These are phyloP conservation scores for Dolichomitus sp. DNA, from an alignment of 2,888 invertebrate genomes.

Conservation along the genomic window DNA sequence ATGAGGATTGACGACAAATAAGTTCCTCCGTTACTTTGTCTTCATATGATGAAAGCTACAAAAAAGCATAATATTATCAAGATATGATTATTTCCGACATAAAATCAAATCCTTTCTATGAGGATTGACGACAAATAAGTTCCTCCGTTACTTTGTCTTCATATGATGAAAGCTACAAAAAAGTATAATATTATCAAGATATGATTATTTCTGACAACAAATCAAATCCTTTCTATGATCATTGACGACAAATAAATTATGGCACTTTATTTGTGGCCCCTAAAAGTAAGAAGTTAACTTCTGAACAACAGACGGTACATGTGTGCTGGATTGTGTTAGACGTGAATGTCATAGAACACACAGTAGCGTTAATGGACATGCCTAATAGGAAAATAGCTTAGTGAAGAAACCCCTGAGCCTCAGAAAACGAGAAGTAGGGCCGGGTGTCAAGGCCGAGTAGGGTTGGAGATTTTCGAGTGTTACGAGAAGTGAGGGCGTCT, in stretches of 20 bases:
- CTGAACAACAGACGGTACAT: not conserved
- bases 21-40: no score
- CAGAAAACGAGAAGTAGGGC: slow-evolving; percentile 40
- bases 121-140: no score
- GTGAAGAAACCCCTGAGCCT: slow-evolving; percentile 61
- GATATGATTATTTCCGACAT: not conserved
- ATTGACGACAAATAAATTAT: not conserved
- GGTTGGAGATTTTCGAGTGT: slow-evolving; percentile 61
- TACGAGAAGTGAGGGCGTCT: slow-evolving; percentile 58
- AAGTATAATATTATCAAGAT: not conserved
- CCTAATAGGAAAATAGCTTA: slow-evolving; percentile 80
- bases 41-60: not conserved
- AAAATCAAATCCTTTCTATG: not conserved
- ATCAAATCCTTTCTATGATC: not conserved
- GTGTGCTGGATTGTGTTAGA: slow-evolving; percentile 25
- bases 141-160: no score
- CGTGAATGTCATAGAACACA: slow-evolving; percentile 32
- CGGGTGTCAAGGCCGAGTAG: slow-evolving; percentile 61
- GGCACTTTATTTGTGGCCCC: not conserved
- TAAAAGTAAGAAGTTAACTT: not conserved
- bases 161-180: not conserved
- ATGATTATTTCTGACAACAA: not conserved
- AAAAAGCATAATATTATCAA: not conserved
- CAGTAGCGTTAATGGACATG: slow-evolving; percentile 68
- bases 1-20: no score